Evolutionary conservation across 2,113 vertebrate species (phyloP).

Genomic region (Brachirus orientalis): DNA sequence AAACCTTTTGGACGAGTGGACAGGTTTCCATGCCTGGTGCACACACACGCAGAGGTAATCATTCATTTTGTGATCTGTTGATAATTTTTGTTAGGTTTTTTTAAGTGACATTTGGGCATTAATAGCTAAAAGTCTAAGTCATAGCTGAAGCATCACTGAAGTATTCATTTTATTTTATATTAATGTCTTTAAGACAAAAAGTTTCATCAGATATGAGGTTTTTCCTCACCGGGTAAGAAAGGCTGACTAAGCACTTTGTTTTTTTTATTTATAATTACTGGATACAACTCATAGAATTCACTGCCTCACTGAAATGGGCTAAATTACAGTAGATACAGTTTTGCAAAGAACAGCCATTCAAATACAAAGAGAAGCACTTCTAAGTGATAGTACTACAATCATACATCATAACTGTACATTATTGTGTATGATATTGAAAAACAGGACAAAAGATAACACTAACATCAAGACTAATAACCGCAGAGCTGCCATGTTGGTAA

Average conservation of each 20-base stretch:
- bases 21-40: constrained; percentile 92
- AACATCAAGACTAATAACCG: not conserved
- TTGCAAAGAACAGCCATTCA: not conserved
- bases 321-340: not conserved
- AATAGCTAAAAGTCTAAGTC: not conserved
- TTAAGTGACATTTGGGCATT: not conserved
- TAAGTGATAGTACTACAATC: not conserved
- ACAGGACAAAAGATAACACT: not conserved
- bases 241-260: not conserved
- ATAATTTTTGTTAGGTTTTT: not conserved
- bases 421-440: not conserved
- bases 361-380: not conserved
- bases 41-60: constrained; percentile 15
- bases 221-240: not conserved
- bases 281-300: not conserved
- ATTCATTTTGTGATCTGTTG: constrained; percentile 17
- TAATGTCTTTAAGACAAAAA: not conserved
- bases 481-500: constrained; percentile 5
- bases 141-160: too few species aligned
- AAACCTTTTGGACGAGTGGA: constrained; percentile 89
- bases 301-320: not conserved
- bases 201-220: not conserved
- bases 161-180: too few species aligned
- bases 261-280: not conserved
- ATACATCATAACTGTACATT: not conserved